A percentile compares a stretch with the other conserved stretches of the same genome.
Evolutionary conservation across 2,113 vertebrate genomes (phyloP).

Genomic region (Ptychochromis oligacanthus): DNA sequence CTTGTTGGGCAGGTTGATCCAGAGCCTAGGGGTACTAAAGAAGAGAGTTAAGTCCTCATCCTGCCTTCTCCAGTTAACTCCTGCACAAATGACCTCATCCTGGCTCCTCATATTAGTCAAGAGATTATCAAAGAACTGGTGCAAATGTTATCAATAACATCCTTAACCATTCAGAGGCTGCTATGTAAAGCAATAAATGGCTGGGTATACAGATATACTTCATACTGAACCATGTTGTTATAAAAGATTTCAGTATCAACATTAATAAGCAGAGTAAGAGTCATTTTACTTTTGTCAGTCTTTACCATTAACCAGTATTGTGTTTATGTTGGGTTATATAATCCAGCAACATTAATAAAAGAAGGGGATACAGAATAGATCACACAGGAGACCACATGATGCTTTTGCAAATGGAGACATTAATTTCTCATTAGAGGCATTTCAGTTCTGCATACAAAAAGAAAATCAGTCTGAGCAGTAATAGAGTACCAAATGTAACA

Average conservation of each 20-base stretch:
- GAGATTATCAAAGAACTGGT: neutral
- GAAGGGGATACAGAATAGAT: slow-evolving; percentile 5
- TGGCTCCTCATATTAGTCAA: neutral
- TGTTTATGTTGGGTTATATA: neutral
- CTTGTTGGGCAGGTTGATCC: slow-evolving; percentile 20
- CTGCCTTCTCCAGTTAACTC: neutral
- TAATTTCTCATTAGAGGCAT: neutral
- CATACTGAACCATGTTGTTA: neutral
- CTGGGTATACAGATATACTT: neutral
- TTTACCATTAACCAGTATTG: neutral
- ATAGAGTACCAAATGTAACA: neutral
- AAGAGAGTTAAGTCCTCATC: neutral
- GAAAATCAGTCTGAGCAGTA: neutral
- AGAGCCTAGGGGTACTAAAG: slow-evolving; percentile 1
- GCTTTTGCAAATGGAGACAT: neutral
- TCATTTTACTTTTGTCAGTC: neutral
- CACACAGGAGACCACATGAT: slow-evolving; percentile 9
- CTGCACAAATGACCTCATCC: neutral
- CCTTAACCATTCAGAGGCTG: neutral
- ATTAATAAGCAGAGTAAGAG: neutral
- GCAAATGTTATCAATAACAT: neutral
- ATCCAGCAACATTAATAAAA: neutral
- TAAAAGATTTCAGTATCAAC: neutral
- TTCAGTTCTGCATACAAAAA: neutral
- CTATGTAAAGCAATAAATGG: neutral